Evolutionary conservation across 2,888 invertebrate genomes (phyloP), one percentile per base, ranked within the genome.

Genomic region (Timema cristinae): DNA sequence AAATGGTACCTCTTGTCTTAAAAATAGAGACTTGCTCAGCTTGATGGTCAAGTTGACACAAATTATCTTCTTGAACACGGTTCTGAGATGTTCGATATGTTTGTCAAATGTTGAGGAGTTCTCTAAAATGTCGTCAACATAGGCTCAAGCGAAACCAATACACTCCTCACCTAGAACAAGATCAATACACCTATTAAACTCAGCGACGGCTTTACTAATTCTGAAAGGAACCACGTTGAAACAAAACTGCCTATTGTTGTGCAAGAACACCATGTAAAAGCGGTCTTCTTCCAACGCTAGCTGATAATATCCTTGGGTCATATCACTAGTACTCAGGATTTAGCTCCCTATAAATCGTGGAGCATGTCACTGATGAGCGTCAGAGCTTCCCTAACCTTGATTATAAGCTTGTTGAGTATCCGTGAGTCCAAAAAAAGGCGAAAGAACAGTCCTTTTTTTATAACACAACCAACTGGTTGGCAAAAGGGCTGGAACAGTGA

Each of bases 191-290:
- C 47, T 6, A 4, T 48, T 56, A n/a, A 69, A 69, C 32, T 61
- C 61, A 0, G 69, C 59, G 5, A 61, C 69, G 59, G 61, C 61
- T 2, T 56, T 69, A 49, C 50, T 49, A 7, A 69, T 11, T 5
- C 75, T 75, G 63, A 76, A 76, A 2, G 75, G 76, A 13, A 76
- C 16, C 8, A 51, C 69, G 0, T 48, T 10, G 49, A 76, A 76
- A 32, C 52, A 50, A 67, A 74, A 76, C 9, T 72, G 71, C n/a
- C 66, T 68, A 9, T 68, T 56, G 10, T 71, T 54, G 47, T 71
- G 71, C 11, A 71, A 32, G 70, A 76, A 76, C 13, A 74, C 76
- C 7, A 74, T 77, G 59, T 74, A 76, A 50, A 75, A 69, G 4
- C 68, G 16, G 15, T 56, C 67, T 11, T 68, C 50, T 0, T 52